phyloP scores from a whole-genome alignment of 2,113 vertebrate genomes.

The Cottus gobio region DNA sequence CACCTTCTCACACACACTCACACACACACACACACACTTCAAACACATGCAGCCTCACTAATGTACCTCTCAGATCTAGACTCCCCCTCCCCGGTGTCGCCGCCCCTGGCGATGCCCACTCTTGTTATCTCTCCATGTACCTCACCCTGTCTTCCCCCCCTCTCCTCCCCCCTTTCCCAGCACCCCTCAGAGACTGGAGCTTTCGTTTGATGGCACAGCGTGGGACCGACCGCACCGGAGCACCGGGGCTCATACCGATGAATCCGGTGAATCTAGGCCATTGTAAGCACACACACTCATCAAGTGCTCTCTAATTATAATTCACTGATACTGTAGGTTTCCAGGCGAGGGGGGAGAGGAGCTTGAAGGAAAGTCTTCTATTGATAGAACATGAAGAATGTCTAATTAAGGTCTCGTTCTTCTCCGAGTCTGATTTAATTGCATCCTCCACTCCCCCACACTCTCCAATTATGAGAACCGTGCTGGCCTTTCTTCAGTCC shows the following conservation, averaged over 20 bases:
- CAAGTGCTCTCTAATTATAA: slow-evolving; percentile 77
- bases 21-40: slow-evolving; percentile 32
- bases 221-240: slow-evolving; percentile 49
- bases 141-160: slow-evolving; percentile 38
- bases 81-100: slow-evolving; percentile 11
- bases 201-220: slow-evolving; percentile 67
- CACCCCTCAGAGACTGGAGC: slow-evolving; percentile 50
- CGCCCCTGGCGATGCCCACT: slow-evolving; percentile 45
- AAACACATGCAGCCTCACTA: slow-evolving; percentile 39
- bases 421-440: slow-evolving; percentile 63
- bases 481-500: slow-evolving; percentile 61
- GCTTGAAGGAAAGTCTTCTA: slow-evolving; percentile 61
- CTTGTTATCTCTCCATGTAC: slow-evolving; percentile 62
- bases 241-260: slow-evolving; percentile 60
- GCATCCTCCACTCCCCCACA: slow-evolving; percentile 36
- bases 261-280: slow-evolving; percentile 73
- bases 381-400: slow-evolving; percentile 73
- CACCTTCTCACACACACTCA: slow-evolving; percentile 8
- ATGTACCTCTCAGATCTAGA: slow-evolving; percentile 49
- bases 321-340: slow-evolving; percentile 71
- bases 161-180: slow-evolving; percentile 15
- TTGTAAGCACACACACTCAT: slow-evolving; percentile 61
- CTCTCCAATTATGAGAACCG: slow-evolving; percentile 67
- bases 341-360: slow-evolving; percentile 34
- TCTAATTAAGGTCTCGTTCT: slow-evolving; percentile 80